A percentile compares a stretch with the other conserved stretches of the same genome.
phyloP scores from a whole-genome alignment of 2,888 invertebrate species.

The Trissolcus japonicus region DNA sequence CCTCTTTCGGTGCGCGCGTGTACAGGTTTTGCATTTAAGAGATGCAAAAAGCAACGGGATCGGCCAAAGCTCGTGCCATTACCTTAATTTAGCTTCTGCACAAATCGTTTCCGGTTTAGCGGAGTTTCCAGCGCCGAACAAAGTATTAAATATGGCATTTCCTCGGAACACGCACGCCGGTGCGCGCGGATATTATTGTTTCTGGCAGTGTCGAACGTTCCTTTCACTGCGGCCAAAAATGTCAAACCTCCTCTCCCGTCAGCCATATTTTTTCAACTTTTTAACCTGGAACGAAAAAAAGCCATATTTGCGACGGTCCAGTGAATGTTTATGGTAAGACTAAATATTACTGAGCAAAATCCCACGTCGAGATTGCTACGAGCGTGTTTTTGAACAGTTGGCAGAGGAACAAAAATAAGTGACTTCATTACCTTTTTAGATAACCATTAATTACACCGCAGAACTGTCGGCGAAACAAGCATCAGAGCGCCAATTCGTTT shows the following conservation, averaged over 20 bases:
- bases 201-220: conserved; percentile 9
- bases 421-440: conserved; percentile 15
- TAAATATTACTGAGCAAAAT: not conserved
- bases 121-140: conserved; percentile 12
- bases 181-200: conserved; percentile 22
- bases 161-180: not conserved
- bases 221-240: not conserved
- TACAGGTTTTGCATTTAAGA: conserved; percentile 43
- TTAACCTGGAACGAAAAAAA: not conserved
- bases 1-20: conserved; percentile 47
- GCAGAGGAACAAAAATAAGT: conserved; percentile 2
- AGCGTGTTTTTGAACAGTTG: not conserved
- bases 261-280: not conserved
- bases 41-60: conserved; percentile 41
- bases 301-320: not conserved
- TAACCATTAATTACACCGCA: conserved; percentile 9
- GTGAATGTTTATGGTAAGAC: not conserved
- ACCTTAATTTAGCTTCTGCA: conserved; percentile 49
- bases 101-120: conserved; percentile 40
- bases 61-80: conserved; percentile 40
- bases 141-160: conserved; percentile 32
- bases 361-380: not conserved
- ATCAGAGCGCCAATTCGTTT: conserved; percentile 21
- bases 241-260: not conserved
- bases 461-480: conserved; percentile 14